These are phyloP conservation scores for Triplophysa bombifrons DNA, from an alignment of 2,797 vertebrate genomes.

Conservation along the genomic window DNA sequence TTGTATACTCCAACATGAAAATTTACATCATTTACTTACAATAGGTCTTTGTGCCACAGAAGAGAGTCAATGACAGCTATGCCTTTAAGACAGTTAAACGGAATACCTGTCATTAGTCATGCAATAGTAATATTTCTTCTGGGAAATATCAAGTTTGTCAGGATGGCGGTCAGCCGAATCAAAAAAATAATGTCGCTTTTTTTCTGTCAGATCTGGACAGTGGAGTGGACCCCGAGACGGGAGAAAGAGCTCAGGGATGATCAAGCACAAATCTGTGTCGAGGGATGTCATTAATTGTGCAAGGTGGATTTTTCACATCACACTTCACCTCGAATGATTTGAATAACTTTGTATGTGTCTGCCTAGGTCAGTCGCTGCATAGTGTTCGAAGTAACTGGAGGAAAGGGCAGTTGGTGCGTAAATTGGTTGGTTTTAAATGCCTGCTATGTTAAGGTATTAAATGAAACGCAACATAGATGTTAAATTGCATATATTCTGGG, in stretches of 20 bases:
- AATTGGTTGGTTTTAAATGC: not conserved
- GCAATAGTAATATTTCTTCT: too few relatives aligned
- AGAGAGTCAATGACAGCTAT: too few relatives aligned
- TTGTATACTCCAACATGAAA: too few relatives aligned
- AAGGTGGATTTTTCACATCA: not conserved
- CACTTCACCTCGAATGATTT: not conserved
- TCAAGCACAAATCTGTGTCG: not conserved
- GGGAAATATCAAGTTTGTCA: too few relatives aligned
- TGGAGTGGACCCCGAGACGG: conserved; percentile 68
- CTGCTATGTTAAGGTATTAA: not conserved
- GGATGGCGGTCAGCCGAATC: too few relatives aligned
- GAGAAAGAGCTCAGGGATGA: conserved; percentile 65
- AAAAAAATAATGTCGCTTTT: too few relatives aligned
- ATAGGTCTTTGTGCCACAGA: too few relatives aligned
- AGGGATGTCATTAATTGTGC: not conserved
- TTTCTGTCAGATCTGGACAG: conserved; percentile 57
- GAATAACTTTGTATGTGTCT: conserved; percentile 1
- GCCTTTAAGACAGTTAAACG: too few relatives aligned
- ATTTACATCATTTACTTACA: too few relatives aligned
- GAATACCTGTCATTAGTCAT: too few relatives aligned
- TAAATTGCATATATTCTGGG: not conserved
- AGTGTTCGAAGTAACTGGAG: not conserved
- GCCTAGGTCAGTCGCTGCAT: not conserved
- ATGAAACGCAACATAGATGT: not conserved
- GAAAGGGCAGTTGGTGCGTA: not conserved